phyloP scores from a whole-genome alignment of 2,888 invertebrate genomes.

The Stenurella melanura region DNA sequence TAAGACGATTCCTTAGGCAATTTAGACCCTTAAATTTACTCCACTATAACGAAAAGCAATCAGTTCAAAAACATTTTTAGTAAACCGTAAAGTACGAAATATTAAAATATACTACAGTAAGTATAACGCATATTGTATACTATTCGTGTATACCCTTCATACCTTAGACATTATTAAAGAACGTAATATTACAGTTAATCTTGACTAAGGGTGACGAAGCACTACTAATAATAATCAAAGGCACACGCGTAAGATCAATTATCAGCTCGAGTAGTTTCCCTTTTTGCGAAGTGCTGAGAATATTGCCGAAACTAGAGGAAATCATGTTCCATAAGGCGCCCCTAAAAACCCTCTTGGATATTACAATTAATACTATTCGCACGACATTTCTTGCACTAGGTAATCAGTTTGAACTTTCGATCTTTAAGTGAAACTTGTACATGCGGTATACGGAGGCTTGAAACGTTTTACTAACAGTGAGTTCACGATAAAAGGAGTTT shows the following conservation, averaged over 20 bases:
- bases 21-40: too few relatives aligned
- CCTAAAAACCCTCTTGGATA: neutral
- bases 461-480: neutral
- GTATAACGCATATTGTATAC: too few relatives aligned
- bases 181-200: constrained; percentile 20
- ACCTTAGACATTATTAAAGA: neutral
- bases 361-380: neutral
- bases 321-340: constrained; percentile 1
- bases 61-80: too few relatives aligned
- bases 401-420: neutral
- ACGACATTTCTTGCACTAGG: neutral
- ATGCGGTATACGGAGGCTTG: neutral
- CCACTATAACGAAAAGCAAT: too few relatives aligned
- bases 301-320: constrained; percentile 11
- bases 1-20: too few relatives aligned
- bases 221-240: constrained; percentile 22
- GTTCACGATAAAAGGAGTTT: too few relatives aligned
- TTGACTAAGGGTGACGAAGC: neutral
- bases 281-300: constrained; percentile 17
- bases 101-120: too few relatives aligned
- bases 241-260: constrained; percentile 23
- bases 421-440: neutral
- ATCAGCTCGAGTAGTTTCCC: constrained; percentile 20
- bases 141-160: neutral
- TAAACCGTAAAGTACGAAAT: too few relatives aligned